Conservation (phyloP, 2,113 vertebrate species). For the Mohoua ochrocephala region DNA sequence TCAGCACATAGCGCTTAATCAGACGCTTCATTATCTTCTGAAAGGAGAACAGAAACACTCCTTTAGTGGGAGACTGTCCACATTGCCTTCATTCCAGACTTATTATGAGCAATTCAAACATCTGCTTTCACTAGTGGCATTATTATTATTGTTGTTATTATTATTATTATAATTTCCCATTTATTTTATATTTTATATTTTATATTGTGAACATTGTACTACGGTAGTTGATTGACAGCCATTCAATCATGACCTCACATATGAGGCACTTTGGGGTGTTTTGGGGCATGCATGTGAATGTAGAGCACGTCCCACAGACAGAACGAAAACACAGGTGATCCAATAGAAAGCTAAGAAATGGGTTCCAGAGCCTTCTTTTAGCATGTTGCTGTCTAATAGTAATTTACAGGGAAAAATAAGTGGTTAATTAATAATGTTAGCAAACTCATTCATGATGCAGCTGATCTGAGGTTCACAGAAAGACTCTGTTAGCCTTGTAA, state of each 20-base stretch:
- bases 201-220: too few relatives aligned
- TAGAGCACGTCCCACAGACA: not conserved
- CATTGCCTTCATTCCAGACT: not conserved
- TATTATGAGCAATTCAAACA: not conserved
- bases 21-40: constrained; percentile 98
- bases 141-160: not conserved
- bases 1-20: constrained; percentile 94
- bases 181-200: not conserved
- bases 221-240: not conserved
- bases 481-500: not conserved
- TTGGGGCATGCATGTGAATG: not conserved
- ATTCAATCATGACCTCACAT: not conserved
- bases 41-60: constrained; percentile 24
- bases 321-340: not conserved
- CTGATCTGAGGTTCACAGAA: not conserved
- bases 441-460: not conserved
- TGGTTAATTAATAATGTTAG: not conserved
- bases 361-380: not conserved
- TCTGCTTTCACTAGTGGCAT: not conserved
- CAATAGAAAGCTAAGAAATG: not conserved
- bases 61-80: not conserved
- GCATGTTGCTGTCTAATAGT: not conserved
- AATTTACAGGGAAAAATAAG: not conserved
- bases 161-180: not conserved
- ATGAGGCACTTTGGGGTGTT: not conserved